phyloP scores from a whole-genome alignment of 2,113 vertebrate species.

The Synodontis membranacea region DNA sequence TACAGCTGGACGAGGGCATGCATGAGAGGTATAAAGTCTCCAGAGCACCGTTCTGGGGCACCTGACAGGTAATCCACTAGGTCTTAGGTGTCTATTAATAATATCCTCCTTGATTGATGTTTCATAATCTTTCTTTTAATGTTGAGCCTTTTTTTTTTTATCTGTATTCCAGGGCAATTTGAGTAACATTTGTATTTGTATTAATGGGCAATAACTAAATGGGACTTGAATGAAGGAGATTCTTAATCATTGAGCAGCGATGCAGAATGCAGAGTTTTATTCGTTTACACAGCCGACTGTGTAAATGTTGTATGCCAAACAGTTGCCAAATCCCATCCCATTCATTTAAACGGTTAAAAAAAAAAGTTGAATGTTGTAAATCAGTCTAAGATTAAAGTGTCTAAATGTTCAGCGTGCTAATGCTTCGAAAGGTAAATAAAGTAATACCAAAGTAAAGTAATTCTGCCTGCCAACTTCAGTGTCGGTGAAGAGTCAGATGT shows the following conservation, averaged over 20 bases:
- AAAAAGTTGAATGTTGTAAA: constrained; percentile 12
- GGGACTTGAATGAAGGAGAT: not conserved
- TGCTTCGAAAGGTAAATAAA: constrained; percentile 28
- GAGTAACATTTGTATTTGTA: not conserved
- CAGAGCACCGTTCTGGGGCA: not conserved
- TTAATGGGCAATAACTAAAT: not conserved
- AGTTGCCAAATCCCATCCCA: not conserved
- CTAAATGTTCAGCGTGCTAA: constrained; percentile 14
- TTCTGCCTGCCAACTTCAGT: constrained; percentile 40
- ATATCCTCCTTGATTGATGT: not conserved
- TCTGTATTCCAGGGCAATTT: not conserved
- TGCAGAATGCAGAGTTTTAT: not conserved
- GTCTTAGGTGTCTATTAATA: not conserved
- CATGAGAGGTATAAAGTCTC: not conserved
- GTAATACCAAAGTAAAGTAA: constrained; percentile 19
- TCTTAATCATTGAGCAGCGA: not conserved
- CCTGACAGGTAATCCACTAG: not conserved
- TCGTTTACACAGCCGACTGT: not conserved
- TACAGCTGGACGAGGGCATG: not conserved
- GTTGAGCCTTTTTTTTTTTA: not conserved
- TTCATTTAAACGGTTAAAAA: not conserved
- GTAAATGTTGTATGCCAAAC: not conserved
- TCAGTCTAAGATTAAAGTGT: not conserved
- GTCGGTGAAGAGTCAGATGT: constrained; percentile 41
- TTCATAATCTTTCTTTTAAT: not conserved